Evolutionary conservation across 2,888 invertebrate genomes (phyloP).

Genomic region (Protula sp.): DNA sequence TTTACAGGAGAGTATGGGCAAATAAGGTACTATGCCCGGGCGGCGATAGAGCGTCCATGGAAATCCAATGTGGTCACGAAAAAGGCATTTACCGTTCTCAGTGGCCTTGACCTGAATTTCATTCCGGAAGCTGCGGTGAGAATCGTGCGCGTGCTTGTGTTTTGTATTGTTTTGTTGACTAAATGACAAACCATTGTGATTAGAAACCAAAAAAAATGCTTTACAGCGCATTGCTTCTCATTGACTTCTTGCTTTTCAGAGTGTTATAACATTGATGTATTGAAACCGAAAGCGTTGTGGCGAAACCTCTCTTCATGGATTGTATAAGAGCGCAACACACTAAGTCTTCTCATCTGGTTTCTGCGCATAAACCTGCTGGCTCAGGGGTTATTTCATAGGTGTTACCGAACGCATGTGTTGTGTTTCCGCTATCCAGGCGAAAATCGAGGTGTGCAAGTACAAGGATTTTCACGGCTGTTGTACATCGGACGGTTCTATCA

Average conservation of each 20-base stretch:
- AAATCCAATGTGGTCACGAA: constrained; percentile 33
- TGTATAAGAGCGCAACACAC: too few relatives aligned
- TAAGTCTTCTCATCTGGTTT: too few relatives aligned
- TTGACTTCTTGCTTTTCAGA: too few relatives aligned
- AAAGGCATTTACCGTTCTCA: constrained; percentile 45
- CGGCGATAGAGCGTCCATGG: constrained; percentile 25
- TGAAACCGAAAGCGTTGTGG: too few relatives aligned
- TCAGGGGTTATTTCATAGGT: too few relatives aligned
- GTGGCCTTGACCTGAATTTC: constrained; percentile 26
- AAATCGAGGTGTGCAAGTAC: constrained; percentile 25
- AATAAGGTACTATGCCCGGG: constrained; percentile 37
- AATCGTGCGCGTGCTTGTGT: background rate
- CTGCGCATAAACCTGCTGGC: too few relatives aligned
- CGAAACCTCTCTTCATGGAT: too few relatives aligned
- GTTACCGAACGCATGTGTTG: too few relatives aligned
- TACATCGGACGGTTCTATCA: constrained; percentile 37
- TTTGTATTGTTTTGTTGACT: background rate
- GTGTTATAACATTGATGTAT: too few relatives aligned
- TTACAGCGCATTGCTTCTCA: background rate
- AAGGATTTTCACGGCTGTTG: constrained; percentile 29
- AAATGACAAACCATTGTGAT: too few relatives aligned
- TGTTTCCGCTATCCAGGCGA: constrained; percentile 16
- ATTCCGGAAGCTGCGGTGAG: constrained; percentile 27
- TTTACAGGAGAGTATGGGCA: constrained; percentile 21
- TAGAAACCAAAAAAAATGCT: background rate